Conservation (phyloP, 2,797 vertebrate genomes). For the Sebastolobus alascanus region DNA sequence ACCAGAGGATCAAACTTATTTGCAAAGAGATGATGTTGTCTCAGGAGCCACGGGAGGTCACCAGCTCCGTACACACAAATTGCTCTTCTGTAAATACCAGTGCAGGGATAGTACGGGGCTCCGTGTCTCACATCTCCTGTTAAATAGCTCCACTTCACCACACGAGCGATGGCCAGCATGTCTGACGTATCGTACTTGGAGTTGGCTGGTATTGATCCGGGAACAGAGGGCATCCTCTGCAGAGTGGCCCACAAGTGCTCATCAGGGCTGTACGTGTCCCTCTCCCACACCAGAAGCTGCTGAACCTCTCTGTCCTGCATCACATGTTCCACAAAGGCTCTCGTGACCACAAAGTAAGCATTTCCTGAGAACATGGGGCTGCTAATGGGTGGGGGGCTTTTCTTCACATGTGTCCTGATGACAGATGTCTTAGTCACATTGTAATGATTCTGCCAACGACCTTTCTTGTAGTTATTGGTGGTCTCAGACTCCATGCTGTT, state of each 20-base stretch:
- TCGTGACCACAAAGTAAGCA: constrained; percentile 88
- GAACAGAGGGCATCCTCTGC: constrained; percentile 87
- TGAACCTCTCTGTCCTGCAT: too few relatives aligned
- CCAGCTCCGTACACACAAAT: too few relatives aligned
- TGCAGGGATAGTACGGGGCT: constrained; percentile 88
- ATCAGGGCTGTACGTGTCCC: too few relatives aligned
- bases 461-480: constrained; percentile 71
- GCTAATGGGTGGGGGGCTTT: constrained; percentile 83
- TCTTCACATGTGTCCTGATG: constrained; percentile 53
- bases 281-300: too few relatives aligned
- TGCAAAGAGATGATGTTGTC: too few relatives aligned
- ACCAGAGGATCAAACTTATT: too few relatives aligned
- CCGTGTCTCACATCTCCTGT: constrained; percentile 86
- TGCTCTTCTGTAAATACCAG: constrained; percentile 83
- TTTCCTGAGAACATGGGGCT: constrained; percentile 90
- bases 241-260: constrained; percentile 94
- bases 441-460: constrained; percentile 85
- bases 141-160: constrained; percentile 88
- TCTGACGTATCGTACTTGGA: constrained; percentile 88
- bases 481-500: too few relatives aligned
- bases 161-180: constrained; percentile 87
- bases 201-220: constrained; percentile 83
- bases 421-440: constrained; percentile 60
- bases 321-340: constrained; percentile 88
- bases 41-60: too few relatives aligned